These are phyloP conservation scores for Caenorhabditis latens DNA, from an alignment of 1,140 invertebrate species.

Conservation along the genomic window DNA sequence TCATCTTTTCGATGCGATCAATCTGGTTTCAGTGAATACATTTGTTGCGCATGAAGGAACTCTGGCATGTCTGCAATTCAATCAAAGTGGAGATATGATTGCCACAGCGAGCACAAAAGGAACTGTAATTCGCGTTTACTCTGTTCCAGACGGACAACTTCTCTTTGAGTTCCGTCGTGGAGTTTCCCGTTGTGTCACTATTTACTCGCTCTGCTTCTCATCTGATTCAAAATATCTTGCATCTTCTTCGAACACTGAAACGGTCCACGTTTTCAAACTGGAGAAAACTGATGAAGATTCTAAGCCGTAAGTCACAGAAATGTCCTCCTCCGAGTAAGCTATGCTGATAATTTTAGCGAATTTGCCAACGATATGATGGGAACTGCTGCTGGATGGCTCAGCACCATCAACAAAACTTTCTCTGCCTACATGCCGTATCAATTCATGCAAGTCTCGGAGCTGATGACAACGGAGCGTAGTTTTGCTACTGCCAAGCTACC, in stretches of 20 bases:
- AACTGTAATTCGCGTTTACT: constrained; percentile 95
- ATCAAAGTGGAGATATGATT: constrained; percentile 85
- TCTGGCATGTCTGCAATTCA: constrained; percentile 93
- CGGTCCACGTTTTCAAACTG: constrained; percentile 95
- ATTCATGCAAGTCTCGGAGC: constrained; percentile 34
- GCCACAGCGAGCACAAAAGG: constrained; percentile 95
- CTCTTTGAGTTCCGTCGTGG: constrained; percentile 95
- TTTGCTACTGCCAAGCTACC: constrained; percentile 62
- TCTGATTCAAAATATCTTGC: constrained; percentile 89
- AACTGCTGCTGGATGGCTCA: constrained; percentile 16
- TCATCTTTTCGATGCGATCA: constrained; percentile 84
- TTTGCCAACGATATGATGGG: neutral
- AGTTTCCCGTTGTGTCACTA: constrained; percentile 85
- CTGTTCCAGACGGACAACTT: constrained; percentile 88
- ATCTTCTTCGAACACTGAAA: constrained; percentile 97
- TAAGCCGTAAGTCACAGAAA: constrained; percentile 13
- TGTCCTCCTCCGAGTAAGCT: neutral
- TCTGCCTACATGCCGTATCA: constrained; percentile 50
- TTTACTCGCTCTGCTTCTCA: constrained; percentile 93
- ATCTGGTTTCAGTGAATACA: constrained; percentile 81
- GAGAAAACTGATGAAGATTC: constrained; percentile 78
- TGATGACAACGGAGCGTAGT: constrained; percentile 57
- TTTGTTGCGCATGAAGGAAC: constrained; percentile 93
- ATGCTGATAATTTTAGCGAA: constrained; percentile 55
- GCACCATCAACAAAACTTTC: constrained; percentile 31